Conservation (phyloP, 2,113 vertebrate species). For the Oenanthe melanoleuca region DNA sequence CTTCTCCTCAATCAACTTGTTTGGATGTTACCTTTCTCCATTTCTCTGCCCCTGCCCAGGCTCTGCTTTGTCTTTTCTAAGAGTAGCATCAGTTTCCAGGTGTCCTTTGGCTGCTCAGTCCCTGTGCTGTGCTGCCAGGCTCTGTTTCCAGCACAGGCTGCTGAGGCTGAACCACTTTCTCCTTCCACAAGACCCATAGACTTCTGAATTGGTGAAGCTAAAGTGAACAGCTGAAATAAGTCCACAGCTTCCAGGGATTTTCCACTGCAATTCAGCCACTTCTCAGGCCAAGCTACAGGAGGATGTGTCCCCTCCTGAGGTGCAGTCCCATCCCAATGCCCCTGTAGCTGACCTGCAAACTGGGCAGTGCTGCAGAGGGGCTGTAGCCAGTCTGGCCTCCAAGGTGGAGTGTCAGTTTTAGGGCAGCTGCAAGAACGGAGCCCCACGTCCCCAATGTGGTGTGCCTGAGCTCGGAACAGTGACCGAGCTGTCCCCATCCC, state of each 20-base stretch:
- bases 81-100: not conserved
- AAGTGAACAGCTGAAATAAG: not conserved
- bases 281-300: not conserved
- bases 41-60: not conserved
- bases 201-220: not conserved
- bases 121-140: not conserved
- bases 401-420: rapidly evolving
- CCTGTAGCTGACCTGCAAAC: not conserved
- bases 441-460: rapidly evolving
- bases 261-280: not conserved
- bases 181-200: not conserved
- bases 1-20: not conserved
- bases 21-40: not conserved
- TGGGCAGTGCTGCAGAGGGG: not conserved
- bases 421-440: not conserved
- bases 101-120: not conserved
- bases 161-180: not conserved
- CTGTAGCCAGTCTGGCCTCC: not conserved
- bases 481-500: not conserved
- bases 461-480: not conserved
- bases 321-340: not conserved
- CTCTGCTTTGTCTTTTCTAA: not conserved
- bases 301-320: not conserved
- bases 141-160: not conserved
- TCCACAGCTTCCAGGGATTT: not conserved